These are phyloP conservation scores for Macrobrachium nipponense DNA, from an alignment of 1,140 invertebrate species.

Conservation along the genomic window DNA sequence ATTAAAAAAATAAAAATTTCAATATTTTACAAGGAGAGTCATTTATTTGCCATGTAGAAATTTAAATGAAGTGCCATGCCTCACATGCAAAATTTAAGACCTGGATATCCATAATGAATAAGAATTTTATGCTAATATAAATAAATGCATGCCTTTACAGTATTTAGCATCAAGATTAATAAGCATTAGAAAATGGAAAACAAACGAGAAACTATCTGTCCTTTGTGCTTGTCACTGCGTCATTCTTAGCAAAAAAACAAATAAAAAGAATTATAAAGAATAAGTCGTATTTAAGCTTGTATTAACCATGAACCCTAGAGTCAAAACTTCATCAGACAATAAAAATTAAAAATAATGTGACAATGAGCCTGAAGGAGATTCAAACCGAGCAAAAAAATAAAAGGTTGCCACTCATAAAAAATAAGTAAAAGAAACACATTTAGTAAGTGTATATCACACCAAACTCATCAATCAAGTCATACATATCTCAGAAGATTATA, in stretches of 20 bases:
- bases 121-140: constrained; percentile 2
- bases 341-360: not conserved
- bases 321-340: constrained; percentile 21
- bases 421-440: not conserved
- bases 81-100: constrained; percentile 24
- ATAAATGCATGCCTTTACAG: constrained; percentile 37
- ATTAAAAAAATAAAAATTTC: too few species aligned
- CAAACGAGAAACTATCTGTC: constrained; percentile 29
- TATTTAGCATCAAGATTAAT: constrained; percentile 4
- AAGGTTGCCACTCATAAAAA: not conserved
- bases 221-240: constrained; percentile 57
- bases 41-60: not conserved
- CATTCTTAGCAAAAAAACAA: constrained; percentile 37
- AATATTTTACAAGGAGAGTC: not conserved
- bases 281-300: not conserved
- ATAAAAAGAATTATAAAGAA: constrained; percentile 26
- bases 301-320: constrained; percentile 6
- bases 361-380: not conserved
- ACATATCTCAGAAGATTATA: not conserved
- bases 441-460: not conserved
- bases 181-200: constrained; percentile 9
- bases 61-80: constrained; percentile 27
- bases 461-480: not conserved
- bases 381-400: constrained; percentile 12
- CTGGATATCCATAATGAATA: too few species aligned